Base-by-base conservation (phyloP, 2,888 invertebrate species). In the Ectemnius cavifrons region DNA sequence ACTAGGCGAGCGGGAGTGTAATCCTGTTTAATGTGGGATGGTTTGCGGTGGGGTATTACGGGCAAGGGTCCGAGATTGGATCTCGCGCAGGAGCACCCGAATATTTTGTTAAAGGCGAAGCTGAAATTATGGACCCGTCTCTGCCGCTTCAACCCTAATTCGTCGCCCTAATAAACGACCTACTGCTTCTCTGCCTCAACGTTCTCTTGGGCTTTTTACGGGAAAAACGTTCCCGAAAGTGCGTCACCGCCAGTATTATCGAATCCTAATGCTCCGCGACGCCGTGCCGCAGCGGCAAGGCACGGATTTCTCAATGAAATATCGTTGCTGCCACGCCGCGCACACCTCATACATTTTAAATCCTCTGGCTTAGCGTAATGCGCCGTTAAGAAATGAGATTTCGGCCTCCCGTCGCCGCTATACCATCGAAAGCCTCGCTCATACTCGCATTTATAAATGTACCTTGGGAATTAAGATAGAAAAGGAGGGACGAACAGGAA, bases 231-330 rank as follows among this genome's bases (percentile, higher is more conserved):
- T 67, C 52, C 61, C 20, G 52, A 68, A 37, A 37, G 8, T 37
- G 37, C 37, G 37, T 37, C 37, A 8, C 37, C 11, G 37, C 37
- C 8, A 11, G 71, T 73, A 78, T 81, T 80, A 83, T 80, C 79
- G 77, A 68, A 75, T 73, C 64, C 74, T 81, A 81, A 81, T 79
- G 71, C 71, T 23, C 8, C 63, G 47, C 37, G 71, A 72, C 67
- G 73, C 47, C 8, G 18, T 66, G 73, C 47, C 8, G 18, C 66
- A 18, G 16, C 52, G 57, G 2, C n/a, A 14, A 52, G 4, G 27
- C 61, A 37, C 45, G 64, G 75, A 74, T 79, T 83, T 73, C 74
- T 64, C 72, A 80, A 83, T 83, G 80, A 83, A 83, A 83, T 81
- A 83, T 78, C 71, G 47, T 56, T 58, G 28, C 60, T 57, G 71